These are phyloP conservation scores for Hemicentrotus pulcherrimus DNA, from an alignment of 35 echinoderm and acorn worm genomes.

Conservation along the genomic window DNA sequence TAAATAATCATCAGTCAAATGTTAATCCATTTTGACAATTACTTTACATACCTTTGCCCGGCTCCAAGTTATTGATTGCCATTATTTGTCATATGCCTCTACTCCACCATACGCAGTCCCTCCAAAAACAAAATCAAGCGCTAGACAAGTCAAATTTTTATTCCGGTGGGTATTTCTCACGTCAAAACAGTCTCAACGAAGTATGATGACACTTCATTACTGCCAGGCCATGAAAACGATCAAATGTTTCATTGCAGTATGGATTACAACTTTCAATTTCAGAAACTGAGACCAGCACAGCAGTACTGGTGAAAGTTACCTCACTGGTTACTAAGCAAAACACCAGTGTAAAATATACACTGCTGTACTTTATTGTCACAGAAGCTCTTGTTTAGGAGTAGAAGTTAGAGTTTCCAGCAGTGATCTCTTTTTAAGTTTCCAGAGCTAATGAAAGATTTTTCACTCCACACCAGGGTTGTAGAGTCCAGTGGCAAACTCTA, in stretches of 20 bases:
- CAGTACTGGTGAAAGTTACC: background rate
- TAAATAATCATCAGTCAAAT: constrained; percentile 2
- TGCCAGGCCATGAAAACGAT: background rate
- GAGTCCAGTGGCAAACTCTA: too few relatives aligned
- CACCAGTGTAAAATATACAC: background rate
- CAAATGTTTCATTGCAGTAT: constrained; percentile 9
- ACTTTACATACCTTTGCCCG: background rate
- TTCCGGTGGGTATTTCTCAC: background rate
- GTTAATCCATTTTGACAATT: background rate
- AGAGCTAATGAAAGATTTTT: too few relatives aligned
- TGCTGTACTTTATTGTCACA: background rate
- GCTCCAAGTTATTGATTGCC: background rate
- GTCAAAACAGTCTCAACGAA: constrained; percentile 6
- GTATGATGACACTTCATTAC: background rate
- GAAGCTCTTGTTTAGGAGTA: too few relatives aligned
- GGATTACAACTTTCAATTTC: background rate
- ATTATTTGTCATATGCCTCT: background rate
- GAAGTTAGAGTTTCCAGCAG: too few relatives aligned
- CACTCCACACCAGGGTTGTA: too few relatives aligned
- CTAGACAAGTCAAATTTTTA: background rate
- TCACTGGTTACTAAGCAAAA: background rate
- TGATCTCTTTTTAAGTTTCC: too few relatives aligned
- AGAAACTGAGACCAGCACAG: background rate
- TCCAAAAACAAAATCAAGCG: background rate
- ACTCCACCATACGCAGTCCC: background rate